Percentiles rank a stretch among this genome's conserved stretches.
Conservation (phyloP, 2,113 vertebrate species). For the Arizona elegans region DNA sequence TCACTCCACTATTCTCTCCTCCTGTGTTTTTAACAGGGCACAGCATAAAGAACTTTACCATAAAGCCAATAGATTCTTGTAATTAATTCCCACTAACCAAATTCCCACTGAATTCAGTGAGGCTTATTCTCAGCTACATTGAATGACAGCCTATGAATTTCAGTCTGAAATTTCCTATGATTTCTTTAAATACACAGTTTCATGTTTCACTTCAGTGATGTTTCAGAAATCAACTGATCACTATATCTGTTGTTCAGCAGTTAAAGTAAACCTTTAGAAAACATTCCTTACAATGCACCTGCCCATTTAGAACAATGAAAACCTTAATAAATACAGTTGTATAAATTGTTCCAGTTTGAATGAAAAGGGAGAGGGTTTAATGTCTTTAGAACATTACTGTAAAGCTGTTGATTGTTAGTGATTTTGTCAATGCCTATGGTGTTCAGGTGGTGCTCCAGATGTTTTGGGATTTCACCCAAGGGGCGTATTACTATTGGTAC, state of each 20-base stretch:
- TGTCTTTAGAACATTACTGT: background rate
- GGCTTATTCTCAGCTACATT: background rate
- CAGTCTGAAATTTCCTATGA: background rate
- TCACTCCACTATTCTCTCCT: background rate
- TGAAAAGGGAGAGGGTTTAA: background rate
- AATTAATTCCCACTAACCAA: background rate
- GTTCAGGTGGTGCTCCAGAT: background rate
- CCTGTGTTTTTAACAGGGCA: background rate
- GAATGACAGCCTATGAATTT: background rate
- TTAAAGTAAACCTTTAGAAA: background rate
- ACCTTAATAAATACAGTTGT: background rate
- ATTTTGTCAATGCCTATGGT: background rate
- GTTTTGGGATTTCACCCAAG: background rate
- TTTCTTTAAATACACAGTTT: background rate
- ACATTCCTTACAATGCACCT: background rate
- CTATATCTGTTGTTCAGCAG: background rate
- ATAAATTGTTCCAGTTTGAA: background rate
- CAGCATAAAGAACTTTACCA: background rate
- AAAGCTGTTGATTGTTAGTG: background rate
- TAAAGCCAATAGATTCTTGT: background rate
- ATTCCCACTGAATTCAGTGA: background rate
- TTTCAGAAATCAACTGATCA: background rate
- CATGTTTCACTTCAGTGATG: background rate
- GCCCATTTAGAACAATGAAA: background rate
- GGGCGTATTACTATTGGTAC: background rate